These are phyloP conservation scores for Drosophila parvula DNA, from an alignment of 1,140 invertebrate species.

Conservation along the genomic window DNA sequence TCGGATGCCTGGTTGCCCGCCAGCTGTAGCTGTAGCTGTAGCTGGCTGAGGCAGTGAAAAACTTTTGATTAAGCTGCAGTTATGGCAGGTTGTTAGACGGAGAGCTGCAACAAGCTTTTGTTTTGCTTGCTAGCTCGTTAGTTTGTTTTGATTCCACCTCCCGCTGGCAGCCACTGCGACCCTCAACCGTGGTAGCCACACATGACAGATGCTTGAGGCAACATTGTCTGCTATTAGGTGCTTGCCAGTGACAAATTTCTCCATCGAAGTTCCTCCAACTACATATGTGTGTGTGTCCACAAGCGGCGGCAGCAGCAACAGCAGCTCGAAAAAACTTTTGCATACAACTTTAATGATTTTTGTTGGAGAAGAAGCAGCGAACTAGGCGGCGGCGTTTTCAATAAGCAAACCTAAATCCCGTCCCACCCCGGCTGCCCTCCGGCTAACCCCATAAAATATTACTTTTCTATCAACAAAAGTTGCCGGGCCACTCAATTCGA, in stretches of 20 bases:
- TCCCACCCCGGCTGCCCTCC: slow-evolving; percentile 5
- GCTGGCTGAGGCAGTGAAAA: slow-evolving; percentile 61
- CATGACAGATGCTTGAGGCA: slow-evolving; percentile 53
- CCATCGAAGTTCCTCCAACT: slow-evolving; percentile 8
- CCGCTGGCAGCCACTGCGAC: slow-evolving; percentile 10
- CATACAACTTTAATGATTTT: slow-evolving; percentile 76
- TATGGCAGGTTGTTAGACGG: slow-evolving; percentile 74
- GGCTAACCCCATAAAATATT: slow-evolving; percentile 66
- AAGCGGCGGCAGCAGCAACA: slow-evolving; percentile 23
- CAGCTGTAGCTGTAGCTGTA: slow-evolving; percentile 24
- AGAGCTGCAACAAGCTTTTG: slow-evolving; percentile 69
- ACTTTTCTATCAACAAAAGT: slow-evolving; percentile 77
- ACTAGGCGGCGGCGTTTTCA: slow-evolving; percentile 57
- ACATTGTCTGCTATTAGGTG: slow-evolving; percentile 61
- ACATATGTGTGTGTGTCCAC: slow-evolving; percentile 9
- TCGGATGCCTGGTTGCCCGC: slow-evolving; percentile 50
- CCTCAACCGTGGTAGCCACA: slow-evolving; percentile 1
- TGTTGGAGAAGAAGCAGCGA: slow-evolving; percentile 60
- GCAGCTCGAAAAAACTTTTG: slow-evolving; percentile 57
- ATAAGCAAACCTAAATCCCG: slow-evolving; percentile 58
- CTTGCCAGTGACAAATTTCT: slow-evolving; percentile 75
- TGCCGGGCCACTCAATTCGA: slow-evolving; percentile 68
- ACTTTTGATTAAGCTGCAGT: slow-evolving; percentile 83
- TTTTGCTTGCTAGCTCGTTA: slow-evolving; percentile 80
- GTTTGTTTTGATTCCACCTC: slow-evolving; percentile 74